A percentile compares a stretch with the other conserved stretches of the same genome.
These are phyloP conservation scores for Myotis daubentonii DNA, from an alignment of 2,797 vertebrate species.

Conservation along the genomic window DNA sequence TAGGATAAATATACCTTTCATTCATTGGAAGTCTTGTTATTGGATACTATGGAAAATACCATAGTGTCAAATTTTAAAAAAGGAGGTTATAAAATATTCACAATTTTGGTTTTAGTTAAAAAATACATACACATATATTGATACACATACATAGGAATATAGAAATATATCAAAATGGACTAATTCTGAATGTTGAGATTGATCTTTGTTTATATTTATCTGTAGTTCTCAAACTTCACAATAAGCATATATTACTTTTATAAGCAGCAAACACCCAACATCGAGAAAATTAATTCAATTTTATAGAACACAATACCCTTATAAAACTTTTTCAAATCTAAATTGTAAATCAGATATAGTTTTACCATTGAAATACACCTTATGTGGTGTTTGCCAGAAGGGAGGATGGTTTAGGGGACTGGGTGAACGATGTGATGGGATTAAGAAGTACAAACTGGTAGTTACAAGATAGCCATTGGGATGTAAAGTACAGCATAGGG, in stretches of 20 bases:
- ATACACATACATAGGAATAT: neutral
- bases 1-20: neutral
- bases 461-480: neutral
- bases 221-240: conserved; percentile 36
- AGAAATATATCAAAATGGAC: neutral
- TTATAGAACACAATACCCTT: neutral
- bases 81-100: neutral
- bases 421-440: neutral
- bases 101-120: conserved; percentile 20
- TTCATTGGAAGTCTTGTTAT: neutral
- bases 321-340: neutral
- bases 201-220: conserved; percentile 11
- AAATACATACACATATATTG: neutral
- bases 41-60: neutral
- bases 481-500: neutral
- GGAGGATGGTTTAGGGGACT: neutral
- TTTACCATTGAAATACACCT: neutral
- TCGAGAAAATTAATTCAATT: neutral
- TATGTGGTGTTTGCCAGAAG: neutral
- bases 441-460: neutral
- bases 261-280: neutral
- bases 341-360: neutral
- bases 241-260: neutral
- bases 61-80: neutral
- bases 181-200: neutral